Conservation (phyloP, 2,888 invertebrate species). For the Synanthedon myopaeformis region DNA sequence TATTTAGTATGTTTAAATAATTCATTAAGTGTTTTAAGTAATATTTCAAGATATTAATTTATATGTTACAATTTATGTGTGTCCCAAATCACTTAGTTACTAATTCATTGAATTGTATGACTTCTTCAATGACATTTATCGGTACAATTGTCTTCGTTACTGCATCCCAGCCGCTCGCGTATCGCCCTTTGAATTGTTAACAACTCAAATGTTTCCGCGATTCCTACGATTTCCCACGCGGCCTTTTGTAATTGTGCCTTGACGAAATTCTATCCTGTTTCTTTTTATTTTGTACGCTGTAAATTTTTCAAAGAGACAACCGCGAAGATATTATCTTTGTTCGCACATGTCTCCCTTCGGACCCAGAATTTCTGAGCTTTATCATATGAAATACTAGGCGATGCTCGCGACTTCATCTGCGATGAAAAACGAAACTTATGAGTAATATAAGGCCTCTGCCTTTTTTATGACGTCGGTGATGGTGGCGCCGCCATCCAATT, state of each 20-base stretch:
- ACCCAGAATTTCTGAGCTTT: no score
- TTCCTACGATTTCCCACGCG: slow-evolving; percentile 12
- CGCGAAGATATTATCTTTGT: neutral
- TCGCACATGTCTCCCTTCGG: neutral
- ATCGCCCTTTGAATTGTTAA: slow-evolving; percentile 11
- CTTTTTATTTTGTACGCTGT: slow-evolving; percentile 2
- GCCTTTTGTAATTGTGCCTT: slow-evolving; percentile 11
- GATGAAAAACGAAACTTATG: no score
- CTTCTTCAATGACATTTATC: neutral
- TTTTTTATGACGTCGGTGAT: no score
- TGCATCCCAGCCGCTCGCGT: slow-evolving; percentile 5
- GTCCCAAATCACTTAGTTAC: no score
- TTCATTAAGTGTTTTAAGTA: no score
- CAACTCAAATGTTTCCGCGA: slow-evolving; percentile 5
- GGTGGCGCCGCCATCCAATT: no score
- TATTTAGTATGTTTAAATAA: no score
- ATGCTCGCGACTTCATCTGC: no score
- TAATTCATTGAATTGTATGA: slow-evolving; percentile 2
- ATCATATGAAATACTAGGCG: no score
- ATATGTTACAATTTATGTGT: no score
- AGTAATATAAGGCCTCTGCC: no score
- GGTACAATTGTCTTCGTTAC: slow-evolving; percentile 12
- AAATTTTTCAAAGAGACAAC: slow-evolving; percentile 4
- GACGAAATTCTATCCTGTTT: slow-evolving; percentile 3
- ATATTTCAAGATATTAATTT: no score